These are phyloP conservation scores for Holacanthella duospinosa DNA, from an alignment of 2,888 invertebrate species.

Conservation along the genomic window DNA sequence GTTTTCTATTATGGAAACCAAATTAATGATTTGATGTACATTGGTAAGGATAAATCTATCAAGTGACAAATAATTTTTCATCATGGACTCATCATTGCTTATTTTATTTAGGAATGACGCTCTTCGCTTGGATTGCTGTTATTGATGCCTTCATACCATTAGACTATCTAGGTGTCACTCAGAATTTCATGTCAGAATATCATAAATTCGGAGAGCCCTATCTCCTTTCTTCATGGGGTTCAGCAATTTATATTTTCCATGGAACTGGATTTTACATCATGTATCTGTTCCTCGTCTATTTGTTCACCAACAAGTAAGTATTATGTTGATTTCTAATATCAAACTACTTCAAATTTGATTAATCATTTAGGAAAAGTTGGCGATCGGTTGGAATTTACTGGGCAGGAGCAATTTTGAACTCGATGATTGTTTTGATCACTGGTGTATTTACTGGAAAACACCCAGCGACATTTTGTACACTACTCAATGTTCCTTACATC, in stretches of 20 bases:
- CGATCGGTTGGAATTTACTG: conserved; percentile 32
- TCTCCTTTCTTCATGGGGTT: conserved; percentile 30
- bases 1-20: conserved; percentile 15
- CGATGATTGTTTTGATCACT: conserved; percentile 32
- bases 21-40: conserved; percentile 28
- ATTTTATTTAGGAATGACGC: conserved; percentile 24
- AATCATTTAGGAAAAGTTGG: conserved; percentile 29
- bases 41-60: conserved; percentile 22
- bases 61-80: neutral
- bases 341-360: neutral
- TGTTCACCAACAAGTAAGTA: conserved; percentile 30
- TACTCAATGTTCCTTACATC: conserved; percentile 33
- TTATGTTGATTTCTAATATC: neutral
- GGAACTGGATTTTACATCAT: conserved; percentile 33
- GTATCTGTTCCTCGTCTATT: conserved; percentile 30
- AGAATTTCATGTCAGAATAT: conserved; percentile 36
- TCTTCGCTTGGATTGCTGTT: conserved; percentile 32
- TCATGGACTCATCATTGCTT: neutral
- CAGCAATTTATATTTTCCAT: conserved; percentile 34
- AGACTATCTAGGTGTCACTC: conserved; percentile 32
- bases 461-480: conserved; percentile 30
- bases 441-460: conserved; percentile 30
- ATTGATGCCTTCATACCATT: conserved; percentile 35
- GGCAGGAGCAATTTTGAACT: conserved; percentile 29
- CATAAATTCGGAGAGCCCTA: conserved; percentile 34